A percentile compares a stretch with the other conserved stretches of the same genome.
Conservation (phyloP, 2,888 invertebrate genomes). For the Ectemnius continuus region DNA sequence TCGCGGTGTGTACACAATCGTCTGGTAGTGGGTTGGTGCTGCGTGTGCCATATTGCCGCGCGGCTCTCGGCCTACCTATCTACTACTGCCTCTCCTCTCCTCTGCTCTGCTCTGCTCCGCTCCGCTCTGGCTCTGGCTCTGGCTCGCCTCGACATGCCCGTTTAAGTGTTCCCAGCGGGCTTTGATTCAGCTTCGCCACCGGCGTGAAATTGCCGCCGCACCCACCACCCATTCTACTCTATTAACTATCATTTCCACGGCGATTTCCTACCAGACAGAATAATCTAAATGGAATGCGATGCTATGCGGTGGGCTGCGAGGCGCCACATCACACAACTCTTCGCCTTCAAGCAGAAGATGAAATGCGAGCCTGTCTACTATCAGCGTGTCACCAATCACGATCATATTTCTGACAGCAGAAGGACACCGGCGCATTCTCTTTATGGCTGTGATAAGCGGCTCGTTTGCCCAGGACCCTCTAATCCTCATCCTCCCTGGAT, state of each 20-base stretch:
- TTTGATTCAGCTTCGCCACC: slow-evolving; percentile 65
- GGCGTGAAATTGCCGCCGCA: slow-evolving; percentile 64
- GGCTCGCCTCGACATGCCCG: slow-evolving; percentile 38
- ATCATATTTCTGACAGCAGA: too few relatives aligned
- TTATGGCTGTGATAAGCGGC: too few relatives aligned
- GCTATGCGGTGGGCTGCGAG: too few relatives aligned
- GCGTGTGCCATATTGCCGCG: slow-evolving; percentile 11
- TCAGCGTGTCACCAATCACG: not conserved
- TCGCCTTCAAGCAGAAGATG: too few relatives aligned
- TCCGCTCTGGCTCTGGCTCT: not conserved
- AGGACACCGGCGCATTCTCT: too few relatives aligned
- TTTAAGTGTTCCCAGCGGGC: slow-evolving; percentile 64
- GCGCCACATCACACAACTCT: too few relatives aligned
- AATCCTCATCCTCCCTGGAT: slow-evolving; percentile 13
- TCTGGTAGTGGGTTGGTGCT: slow-evolving; percentile 33
- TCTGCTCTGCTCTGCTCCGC: too few relatives aligned
- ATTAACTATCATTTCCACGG: slow-evolving; percentile 28
- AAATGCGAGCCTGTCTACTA: not conserved
- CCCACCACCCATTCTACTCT: slow-evolving; percentile 36
- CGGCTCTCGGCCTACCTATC: slow-evolving; percentile 35
- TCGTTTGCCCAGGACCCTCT: slow-evolving; percentile 15
- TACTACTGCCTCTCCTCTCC: not conserved
- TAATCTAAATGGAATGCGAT: too few relatives aligned
- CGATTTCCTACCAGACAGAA: too few relatives aligned
- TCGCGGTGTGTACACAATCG: slow-evolving; percentile 54